Evolutionary conservation across 2,888 invertebrate species (phyloP), one percentile per base, ranked within the genome.

Genomic region (Tanypteryx hageni): DNA sequence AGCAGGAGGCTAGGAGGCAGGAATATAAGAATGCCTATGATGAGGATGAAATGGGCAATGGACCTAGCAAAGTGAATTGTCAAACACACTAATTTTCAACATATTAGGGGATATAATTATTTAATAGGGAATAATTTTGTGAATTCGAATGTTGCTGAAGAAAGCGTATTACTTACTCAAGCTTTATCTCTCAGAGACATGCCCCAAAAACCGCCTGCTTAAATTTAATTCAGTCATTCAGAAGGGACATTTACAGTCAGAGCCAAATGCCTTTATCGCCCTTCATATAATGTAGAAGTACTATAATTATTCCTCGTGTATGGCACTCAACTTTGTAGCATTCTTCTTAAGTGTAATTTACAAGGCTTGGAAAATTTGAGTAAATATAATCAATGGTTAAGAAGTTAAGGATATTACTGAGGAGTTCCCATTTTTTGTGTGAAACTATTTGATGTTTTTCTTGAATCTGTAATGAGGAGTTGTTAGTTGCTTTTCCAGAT

Each of bases 11-110:
- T 91, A 96, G 97, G 93, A 96, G 97, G 93, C 96, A 97, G 93
- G 97, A 97, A 92, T 93, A 94, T n/a, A 96, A 96, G 94, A 97
- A 96, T 94, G 97, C 96, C 0, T 97, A 98, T 94, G 97, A 97
- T 92, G 98, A 98, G 94, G 98, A 98, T 93, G 98, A 98, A 93
- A 94, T 94, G 22, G 96, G 97, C 82, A 96, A 97, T 93, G 96
- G 97, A 94, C 96, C 96, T 94, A 97, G 97, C 94, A 96, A 97
- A 94, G 97, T 97, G 89, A 98, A 98, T 95, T 98, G 98, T 95
- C 97, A 97, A 94, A 97, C 98, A 93, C 96, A 97, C 95, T 97
- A 97, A 96, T 94, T 93, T n/a, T 56, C 84, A 31, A 27, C 83
- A 22, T 44, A 84, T 64, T 89, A 89, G 89, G 89, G 61, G 4